Evolutionary conservation across 1,140 invertebrate species (phyloP).

Genomic region (Saxidomus purpurata): DNA sequence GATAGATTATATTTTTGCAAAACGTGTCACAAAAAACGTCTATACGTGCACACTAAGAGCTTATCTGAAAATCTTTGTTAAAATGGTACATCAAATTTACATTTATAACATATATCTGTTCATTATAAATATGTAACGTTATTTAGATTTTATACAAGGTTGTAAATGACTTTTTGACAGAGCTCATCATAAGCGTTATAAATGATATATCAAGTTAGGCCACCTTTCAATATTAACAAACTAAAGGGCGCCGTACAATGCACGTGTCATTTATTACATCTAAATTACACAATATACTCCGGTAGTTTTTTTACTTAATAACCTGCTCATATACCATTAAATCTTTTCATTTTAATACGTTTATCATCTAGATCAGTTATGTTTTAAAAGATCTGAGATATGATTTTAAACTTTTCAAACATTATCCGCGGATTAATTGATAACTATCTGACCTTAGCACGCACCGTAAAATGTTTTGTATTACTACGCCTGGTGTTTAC

Average conservation of each 20-base stretch:
- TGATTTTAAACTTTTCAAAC: slow-evolving; percentile 31
- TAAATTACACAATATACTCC: slow-evolving; percentile 5
- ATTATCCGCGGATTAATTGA: slow-evolving; percentile 31
- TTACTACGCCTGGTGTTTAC: slow-evolving; percentile 3
- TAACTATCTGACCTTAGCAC: slow-evolving; percentile 37
- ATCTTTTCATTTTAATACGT: slow-evolving; percentile 11
- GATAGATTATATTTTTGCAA: too few species aligned
- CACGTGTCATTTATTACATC: slow-evolving; percentile 15
- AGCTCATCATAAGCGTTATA: neutral
- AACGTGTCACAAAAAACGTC: too few species aligned
- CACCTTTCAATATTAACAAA: neutral
- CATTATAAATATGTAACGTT: too few species aligned
- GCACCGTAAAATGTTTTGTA: slow-evolving; percentile 21
- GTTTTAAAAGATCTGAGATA: slow-evolving; percentile 15
- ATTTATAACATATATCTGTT: too few species aligned
- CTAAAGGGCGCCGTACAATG: neutral
- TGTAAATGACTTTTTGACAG: too few species aligned
- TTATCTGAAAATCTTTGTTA: too few species aligned
- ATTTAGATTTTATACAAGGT: too few species aligned
- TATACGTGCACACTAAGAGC: too few species aligned
- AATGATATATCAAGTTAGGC: neutral
- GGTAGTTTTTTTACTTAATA: slow-evolving; percentile 11
- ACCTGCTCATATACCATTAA: neutral
- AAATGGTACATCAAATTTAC: too few species aligned
- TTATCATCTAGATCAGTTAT: slow-evolving; percentile 26